These are phyloP conservation scores for Ataeniobius toweri DNA, from an alignment of 2,797 vertebrate genomes.

Conservation along the genomic window DNA sequence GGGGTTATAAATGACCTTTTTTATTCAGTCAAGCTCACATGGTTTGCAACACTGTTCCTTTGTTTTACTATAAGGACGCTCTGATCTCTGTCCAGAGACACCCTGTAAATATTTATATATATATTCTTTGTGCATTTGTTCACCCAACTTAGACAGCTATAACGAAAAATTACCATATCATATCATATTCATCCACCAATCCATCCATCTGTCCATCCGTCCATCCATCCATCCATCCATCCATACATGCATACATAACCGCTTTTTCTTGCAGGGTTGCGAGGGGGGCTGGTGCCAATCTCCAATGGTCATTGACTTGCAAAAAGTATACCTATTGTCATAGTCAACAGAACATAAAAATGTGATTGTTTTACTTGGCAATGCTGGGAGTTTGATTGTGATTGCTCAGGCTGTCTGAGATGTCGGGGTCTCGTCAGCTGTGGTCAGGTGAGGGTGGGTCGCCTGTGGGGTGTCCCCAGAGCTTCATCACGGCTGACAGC, in stretches of 20 bases:
- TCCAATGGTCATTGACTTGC: not conserved
- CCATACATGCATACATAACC: too few species aligned
- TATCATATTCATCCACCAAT: too few species aligned
- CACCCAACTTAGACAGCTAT: not conserved
- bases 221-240: too few species aligned
- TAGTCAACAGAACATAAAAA: not conserved
- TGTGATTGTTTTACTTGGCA: conserved; percentile 26
- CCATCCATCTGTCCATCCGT: not conserved
- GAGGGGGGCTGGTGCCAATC: too few species aligned
- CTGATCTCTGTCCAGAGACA: too few species aligned
- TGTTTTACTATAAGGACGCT: too few species aligned
- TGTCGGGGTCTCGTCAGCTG: conserved; percentile 54
- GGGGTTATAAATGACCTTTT: too few species aligned
- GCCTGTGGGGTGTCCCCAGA: conserved; percentile 51
- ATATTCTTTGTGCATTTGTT: not conserved
- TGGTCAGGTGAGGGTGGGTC: conserved; percentile 59
- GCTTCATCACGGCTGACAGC: conserved; percentile 72
- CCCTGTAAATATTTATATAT: too few species aligned
- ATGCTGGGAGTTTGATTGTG: conserved; percentile 39
- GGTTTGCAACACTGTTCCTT: too few species aligned
- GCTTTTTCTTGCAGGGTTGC: too few species aligned
- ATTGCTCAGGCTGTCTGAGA: conserved; percentile 51
- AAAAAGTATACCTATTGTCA: not conserved
- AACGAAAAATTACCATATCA: not conserved
- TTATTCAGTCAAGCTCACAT: too few species aligned